Conservation (phyloP, 2,797 vertebrate species). For the Amniataba percoides region DNA sequence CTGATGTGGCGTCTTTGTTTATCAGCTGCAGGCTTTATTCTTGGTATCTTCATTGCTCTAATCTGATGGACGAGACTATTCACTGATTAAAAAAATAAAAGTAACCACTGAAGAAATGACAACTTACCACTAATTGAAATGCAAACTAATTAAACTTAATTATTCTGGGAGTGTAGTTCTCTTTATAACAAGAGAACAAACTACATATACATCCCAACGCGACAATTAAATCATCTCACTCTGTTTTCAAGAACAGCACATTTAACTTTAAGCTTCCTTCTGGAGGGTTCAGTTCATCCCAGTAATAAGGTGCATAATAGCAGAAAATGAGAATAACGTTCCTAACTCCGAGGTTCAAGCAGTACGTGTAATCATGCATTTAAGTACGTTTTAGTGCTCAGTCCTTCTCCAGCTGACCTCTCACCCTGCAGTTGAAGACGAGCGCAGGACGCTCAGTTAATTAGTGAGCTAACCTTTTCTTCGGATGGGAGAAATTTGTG, state of each 20-base stretch:
- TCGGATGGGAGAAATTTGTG: conserved; percentile 55
- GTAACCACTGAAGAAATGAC: neutral
- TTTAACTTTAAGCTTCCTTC: neutral
- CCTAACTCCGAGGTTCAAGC: neutral
- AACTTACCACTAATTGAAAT: neutral
- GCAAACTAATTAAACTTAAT: neutral
- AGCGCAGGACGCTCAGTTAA: conserved; percentile 58
- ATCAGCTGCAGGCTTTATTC: conserved; percentile 11
- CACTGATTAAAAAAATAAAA: neutral
- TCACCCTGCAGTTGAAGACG: conserved; percentile 56
- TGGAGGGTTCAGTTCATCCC: neutral
- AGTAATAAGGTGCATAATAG: neutral
- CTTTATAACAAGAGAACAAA: neutral
- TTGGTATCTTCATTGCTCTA: neutral
- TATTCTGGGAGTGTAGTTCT: neutral
- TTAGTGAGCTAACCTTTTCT: conserved; percentile 69
- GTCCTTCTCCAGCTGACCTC: conserved; percentile 49
- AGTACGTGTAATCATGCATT: conserved; percentile 50
- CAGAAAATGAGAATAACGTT: neutral
- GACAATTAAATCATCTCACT: neutral
- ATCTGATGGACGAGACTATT: neutral
- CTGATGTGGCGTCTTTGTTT: conserved; percentile 31
- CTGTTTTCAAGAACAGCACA: neutral
- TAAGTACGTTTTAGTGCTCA: conserved; percentile 36
- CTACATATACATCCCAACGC: neutral